phyloP scores from a whole-genome alignment of 1,140 invertebrate genomes.

The Babylonia areolata region DNA sequence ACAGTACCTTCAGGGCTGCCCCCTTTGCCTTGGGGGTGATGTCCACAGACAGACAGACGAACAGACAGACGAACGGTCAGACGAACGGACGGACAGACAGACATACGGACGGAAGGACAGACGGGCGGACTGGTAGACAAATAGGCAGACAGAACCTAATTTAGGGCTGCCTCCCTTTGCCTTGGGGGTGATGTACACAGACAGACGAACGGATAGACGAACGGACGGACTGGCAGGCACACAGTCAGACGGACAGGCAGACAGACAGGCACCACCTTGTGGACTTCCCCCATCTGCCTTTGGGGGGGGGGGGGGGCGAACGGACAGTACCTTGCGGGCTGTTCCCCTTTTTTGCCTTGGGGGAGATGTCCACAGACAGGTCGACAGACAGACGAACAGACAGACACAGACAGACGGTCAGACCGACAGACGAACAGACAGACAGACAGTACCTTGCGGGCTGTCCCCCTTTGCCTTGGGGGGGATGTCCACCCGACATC shows the following conservation, averaged over 20 bases:
- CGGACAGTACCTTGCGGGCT: conserved; percentile 34
- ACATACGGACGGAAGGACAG: too few relatives aligned
- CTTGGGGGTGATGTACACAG: too few relatives aligned
- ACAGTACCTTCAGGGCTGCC: too few relatives aligned
- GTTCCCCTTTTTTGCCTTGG: conserved; percentile 13
- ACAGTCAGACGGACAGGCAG: background rate
- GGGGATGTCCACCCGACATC: conserved; percentile 30
- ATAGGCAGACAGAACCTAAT: too few relatives aligned
- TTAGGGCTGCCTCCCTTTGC: too few relatives aligned
- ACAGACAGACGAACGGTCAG: too few relatives aligned
- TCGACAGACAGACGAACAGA: too few relatives aligned
- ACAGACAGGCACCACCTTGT: conserved; percentile 5
- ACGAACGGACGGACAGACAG: too few relatives aligned
- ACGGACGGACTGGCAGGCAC: background rate
- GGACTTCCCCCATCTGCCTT: too few relatives aligned
- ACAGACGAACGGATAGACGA: background rate
- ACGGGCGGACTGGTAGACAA: too few relatives aligned
- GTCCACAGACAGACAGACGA: too few relatives aligned
- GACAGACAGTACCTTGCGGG: conserved; percentile 30
- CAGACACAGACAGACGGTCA: background rate
- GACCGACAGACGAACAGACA: background rate
- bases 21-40: too few relatives aligned
- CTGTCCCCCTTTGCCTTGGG: conserved; percentile 26
- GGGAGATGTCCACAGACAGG: conserved; percentile 20
- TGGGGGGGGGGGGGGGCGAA: background rate